Base-by-base conservation (phyloP, 2,888 invertebrate genomes). In the Apamea monoglypha region DNA sequence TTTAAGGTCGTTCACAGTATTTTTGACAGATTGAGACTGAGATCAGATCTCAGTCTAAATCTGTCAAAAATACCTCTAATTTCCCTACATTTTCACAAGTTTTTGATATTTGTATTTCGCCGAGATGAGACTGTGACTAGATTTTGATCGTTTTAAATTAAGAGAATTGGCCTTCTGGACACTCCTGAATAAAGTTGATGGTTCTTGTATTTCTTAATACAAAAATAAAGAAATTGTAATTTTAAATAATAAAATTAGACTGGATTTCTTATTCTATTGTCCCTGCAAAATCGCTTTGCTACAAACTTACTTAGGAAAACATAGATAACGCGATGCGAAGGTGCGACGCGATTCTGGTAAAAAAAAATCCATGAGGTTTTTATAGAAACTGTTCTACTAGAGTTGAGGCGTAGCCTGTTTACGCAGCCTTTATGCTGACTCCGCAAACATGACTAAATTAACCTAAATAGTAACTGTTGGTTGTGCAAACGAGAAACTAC, bases 391-490 rank as follows among this genome's bases (percentile, higher is more conserved):
- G n/a, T 56, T 56, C n/a, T 56, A 25, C 25, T 25, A 56, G 56
- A 25, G 25, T n/a, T 59, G 56, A 59, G 1, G 56, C 56, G n/a
- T 59, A 10, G 12, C 56, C n/a, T 59, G 12, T 59, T 25, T 12
- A n/a, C n/a, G 12, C 5, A n/a, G 5, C 14, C 16, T 32, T 47
- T 32, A 21, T 21, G 47, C 7, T 32, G 56, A 82, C 69, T 40
- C 56, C 14, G 16, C 59, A 50, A 59, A 50, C 16, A 29, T 74
- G n/a, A 72, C 72, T 64, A 63, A 78, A 73, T 67, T 36, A 78
- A 61, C 18, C 56, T 44, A 40, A 78, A 70, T 64, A 44, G n/a
- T 61, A 67, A 12, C 16, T 47, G 16, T 21, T 64, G 44, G 44
- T 61, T 63, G 47, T 50, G 40, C 53, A 69, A 79, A 67, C 67